Evolutionary conservation across 2,888 invertebrate species (phyloP).

Genomic region (Ochropacha duplaris): DNA sequence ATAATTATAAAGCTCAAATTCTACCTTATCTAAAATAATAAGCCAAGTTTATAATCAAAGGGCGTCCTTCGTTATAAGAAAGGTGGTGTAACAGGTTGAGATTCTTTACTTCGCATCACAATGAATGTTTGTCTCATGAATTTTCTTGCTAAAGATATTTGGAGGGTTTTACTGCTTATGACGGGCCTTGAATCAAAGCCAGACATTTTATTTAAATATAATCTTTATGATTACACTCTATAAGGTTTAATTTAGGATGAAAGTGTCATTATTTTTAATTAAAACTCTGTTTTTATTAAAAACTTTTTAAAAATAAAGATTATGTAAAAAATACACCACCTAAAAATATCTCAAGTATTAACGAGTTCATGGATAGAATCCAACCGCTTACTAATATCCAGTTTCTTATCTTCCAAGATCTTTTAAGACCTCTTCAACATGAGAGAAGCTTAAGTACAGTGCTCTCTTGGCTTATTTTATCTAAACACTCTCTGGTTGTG

Average conservation of each 20-base stretch:
- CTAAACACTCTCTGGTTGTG: neutral
- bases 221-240: neutral
- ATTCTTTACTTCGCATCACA: constrained; percentile 7
- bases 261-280: no score
- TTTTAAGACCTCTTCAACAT: neutral
- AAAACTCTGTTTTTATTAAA: no score
- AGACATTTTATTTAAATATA: neutral
- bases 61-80: constrained; percentile 6
- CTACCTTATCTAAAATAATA: neutral
- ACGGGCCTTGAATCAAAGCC: neutral
- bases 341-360: no score
- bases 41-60: constrained; percentile 7
- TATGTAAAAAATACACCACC: no score
- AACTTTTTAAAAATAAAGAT: no score
- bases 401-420: neutral
- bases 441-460: neutral
- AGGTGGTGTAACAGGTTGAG: constrained; percentile 13
- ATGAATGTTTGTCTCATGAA: neutral
- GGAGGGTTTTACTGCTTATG: neutral
- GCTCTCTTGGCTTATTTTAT: neutral
- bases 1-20: neutral
- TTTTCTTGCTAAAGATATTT: neutral
- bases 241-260: neutral
- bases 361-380: no score
- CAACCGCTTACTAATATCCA: neutral